Percentiles rank a stretch among this genome's conserved stretches.
Conservation (phyloP, 2,888 invertebrate species). For the Cynaeus angustus region DNA sequence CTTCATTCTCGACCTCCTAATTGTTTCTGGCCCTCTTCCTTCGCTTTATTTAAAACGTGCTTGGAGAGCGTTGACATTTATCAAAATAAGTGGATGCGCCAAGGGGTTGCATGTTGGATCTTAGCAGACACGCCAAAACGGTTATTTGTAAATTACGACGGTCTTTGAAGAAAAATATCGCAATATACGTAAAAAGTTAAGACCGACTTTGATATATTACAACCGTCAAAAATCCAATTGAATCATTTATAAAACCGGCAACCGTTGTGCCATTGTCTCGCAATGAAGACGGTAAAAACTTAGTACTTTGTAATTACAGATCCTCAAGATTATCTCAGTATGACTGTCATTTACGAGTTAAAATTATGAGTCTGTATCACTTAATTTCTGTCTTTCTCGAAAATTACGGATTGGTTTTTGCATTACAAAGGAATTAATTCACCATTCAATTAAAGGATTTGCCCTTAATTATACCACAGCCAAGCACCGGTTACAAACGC, state of each 20-base stretch:
- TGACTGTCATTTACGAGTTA: conserved; percentile 40
- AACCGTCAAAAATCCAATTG: conserved; percentile 52
- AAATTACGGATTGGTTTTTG: conserved; percentile 48
- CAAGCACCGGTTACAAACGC: conserved; percentile 46
- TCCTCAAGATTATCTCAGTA: conserved; percentile 34
- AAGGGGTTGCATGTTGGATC: conserved; percentile 32
- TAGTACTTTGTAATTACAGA: conserved; percentile 39
- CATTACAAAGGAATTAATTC: conserved; percentile 52
- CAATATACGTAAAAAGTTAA: conserved; percentile 53
- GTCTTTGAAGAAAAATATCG: conserved; percentile 52
- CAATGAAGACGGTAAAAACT: conserved; percentile 39
- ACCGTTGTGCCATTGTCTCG: conserved; percentile 46
- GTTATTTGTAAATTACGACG: conserved; percentile 49
- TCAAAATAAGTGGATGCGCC: conserved; percentile 39
- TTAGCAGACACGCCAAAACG: conserved; percentile 40
- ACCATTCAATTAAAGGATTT: conserved; percentile 52
- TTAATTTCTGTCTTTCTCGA: conserved; percentile 46
- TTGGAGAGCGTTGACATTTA: conserved; percentile 21
- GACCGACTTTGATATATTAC: conserved; percentile 50
- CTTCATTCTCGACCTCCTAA: conserved; percentile 13
- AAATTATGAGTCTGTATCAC: conserved; percentile 44
- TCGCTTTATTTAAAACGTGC: conserved; percentile 23
- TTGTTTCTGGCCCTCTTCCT: conserved; percentile 13
- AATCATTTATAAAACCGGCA: conserved; percentile 49
- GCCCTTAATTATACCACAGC: conserved; percentile 49